Evolutionary conservation across 2,888 invertebrate species (phyloP).

Genomic region (Ceraclea dissimilis): DNA sequence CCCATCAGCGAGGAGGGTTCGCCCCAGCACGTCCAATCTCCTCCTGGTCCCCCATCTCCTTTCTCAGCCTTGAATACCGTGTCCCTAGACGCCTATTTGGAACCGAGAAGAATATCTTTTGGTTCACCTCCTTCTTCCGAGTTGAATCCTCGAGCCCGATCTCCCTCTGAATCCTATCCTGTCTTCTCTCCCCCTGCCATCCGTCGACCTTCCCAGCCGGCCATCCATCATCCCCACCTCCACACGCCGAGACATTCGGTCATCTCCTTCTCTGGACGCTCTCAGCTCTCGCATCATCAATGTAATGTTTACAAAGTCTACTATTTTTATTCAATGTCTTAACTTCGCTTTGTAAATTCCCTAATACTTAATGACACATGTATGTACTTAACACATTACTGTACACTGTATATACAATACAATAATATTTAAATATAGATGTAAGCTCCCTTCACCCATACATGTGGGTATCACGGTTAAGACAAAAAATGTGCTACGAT

Average conservation of each 20-base stretch:
- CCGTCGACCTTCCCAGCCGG: slow-evolving; percentile 51
- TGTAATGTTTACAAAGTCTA: slow-evolving; percentile 61
- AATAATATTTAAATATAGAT: too few relatives aligned
- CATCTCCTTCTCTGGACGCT: slow-evolving; percentile 68
- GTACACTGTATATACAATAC: too few relatives aligned
- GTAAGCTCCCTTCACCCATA: too few relatives aligned
- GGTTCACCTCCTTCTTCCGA: slow-evolving; percentile 72
- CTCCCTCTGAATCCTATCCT: slow-evolving; percentile 76
- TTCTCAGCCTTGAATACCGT: slow-evolving; percentile 80
- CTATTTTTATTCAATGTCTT: too few relatives aligned
- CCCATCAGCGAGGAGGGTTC: slow-evolving; percentile 32
- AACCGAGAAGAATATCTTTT: slow-evolving; percentile 75
- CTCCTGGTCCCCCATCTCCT: slow-evolving; percentile 60
- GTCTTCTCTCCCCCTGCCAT: slow-evolving; percentile 79
- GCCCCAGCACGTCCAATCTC: slow-evolving; percentile 38
- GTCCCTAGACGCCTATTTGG: slow-evolving; percentile 78
- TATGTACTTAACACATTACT: too few relatives aligned
- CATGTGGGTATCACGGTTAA: too few relatives aligned
- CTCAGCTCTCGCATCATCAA: slow-evolving; percentile 78
- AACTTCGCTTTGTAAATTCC: too few relatives aligned
- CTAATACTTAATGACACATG: too few relatives aligned
- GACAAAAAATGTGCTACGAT: too few relatives aligned
- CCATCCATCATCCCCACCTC: slow-evolving; percentile 32
- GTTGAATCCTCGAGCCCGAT: slow-evolving; percentile 55
- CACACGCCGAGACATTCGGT: slow-evolving; percentile 64